Base-by-base conservation (phyloP, 2,888 invertebrate species). In the Ariolimax columbianus region DNA sequence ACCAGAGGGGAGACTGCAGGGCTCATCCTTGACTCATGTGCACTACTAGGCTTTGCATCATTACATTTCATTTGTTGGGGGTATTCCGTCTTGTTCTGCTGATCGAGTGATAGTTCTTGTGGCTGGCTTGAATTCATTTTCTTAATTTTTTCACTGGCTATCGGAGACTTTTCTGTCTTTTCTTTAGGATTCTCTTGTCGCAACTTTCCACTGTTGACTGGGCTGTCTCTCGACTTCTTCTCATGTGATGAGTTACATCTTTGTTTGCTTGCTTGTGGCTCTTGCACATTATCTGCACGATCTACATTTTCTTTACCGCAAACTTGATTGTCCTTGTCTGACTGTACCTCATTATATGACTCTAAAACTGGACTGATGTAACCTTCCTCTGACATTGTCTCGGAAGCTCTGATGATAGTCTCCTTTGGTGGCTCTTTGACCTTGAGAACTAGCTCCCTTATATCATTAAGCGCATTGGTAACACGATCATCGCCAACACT, bases 371-470 rank as follows among this genome's bases (percentile, higher is more conserved):
- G 75, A 51, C 75, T 75, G 0, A 36, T 33, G 14, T 75, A 51
- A 36, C 51, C 33, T 17, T 30, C 51, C 2, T 33, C 33, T 1
- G 17, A 19, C 1, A 36, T 51, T 33, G 51, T 75, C 23, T 0
- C 3, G 0, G 51, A 33, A n/a, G 2, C 4, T 2, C 33, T 51
- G 1, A 17, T 51, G 6, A 14, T 7, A 0, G 17, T 19, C n/a
- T 75, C 75, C n/a, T 75, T 51, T 33, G 19, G 33, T 9, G 47
- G 33, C 0, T 75, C 75, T 30, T 23, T 75, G 33, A 0, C 51
- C n/a, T 51, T 75, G 3, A 75, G 47, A 43, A 75, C 75, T 19
- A 75, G 75, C 6, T 75, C 75, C 23, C 75, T 14, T 30, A 75
- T 75, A 19, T 75, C 75, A 51, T 51, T 51, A 1, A 75, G 51